phyloP scores from a whole-genome alignment of 2,797 vertebrate species.

The Picus viridis region DNA sequence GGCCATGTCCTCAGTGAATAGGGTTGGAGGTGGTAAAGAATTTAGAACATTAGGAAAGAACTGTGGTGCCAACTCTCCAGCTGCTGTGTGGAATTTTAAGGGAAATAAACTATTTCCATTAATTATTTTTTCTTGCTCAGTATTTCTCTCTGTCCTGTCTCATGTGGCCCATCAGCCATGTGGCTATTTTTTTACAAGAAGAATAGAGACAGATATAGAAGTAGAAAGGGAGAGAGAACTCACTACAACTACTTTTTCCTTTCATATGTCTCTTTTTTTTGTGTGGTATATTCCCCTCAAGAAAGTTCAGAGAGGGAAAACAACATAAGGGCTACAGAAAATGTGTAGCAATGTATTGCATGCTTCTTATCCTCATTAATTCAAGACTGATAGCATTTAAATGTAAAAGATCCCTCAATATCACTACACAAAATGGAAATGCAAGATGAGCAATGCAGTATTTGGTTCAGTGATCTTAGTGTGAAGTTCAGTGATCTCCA shows the following conservation, averaged over 20 bases:
- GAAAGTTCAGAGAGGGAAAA: conserved; percentile 44
- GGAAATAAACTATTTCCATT: not conserved
- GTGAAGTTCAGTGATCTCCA: not conserved
- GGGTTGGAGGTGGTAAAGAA: not conserved
- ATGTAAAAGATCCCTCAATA: conserved; percentile 28
- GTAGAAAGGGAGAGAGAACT: conserved; percentile 6
- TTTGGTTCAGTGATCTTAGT: not conserved
- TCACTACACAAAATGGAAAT: not conserved
- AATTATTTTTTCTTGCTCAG: not conserved
- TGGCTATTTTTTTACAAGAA: conserved; percentile 24
- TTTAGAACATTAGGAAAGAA: not conserved
- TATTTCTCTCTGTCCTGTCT: conserved; percentile 10
- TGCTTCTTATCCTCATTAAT: conserved; percentile 41
- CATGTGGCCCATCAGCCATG: not conserved
- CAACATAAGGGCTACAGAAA: conserved; percentile 51
- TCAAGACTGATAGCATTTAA: conserved; percentile 24
- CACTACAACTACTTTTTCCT: conserved; percentile 1
- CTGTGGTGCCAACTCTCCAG: not conserved
- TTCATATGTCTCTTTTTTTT: conserved; percentile 5
- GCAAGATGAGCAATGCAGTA: not conserved
- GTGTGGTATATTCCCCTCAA: conserved; percentile 20
- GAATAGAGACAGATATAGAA: conserved; percentile 10
- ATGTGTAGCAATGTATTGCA: not conserved
- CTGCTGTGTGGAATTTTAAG: not conserved
- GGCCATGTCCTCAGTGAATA: not conserved